These are phyloP conservation scores for Limulus polyphemus DNA, from an alignment of 2,888 invertebrate genomes.

Conservation along the genomic window DNA sequence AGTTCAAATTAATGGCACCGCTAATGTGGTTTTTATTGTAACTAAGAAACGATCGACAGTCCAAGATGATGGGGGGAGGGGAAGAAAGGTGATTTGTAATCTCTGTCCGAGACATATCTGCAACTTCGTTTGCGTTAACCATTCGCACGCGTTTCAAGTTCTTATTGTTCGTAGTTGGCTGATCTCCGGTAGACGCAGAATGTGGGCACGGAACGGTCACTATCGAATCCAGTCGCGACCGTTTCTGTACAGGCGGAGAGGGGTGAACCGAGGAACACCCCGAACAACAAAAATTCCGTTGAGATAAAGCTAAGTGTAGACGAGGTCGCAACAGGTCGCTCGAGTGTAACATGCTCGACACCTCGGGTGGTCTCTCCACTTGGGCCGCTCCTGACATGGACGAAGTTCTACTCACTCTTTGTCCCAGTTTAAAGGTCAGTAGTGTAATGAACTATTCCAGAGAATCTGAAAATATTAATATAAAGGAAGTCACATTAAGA, in stretches of 20 bases:
- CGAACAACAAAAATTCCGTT: neutral
- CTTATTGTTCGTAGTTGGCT: neutral
- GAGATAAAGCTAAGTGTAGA: neutral
- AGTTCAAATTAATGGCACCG: constrained; percentile 56
- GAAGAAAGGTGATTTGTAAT: constrained; percentile 17
- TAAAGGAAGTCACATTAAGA: too few relatives aligned
- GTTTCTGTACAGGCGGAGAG: constrained; percentile 1
- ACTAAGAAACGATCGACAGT: constrained; percentile 54
- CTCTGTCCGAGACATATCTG: constrained; percentile 10
- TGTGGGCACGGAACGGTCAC: neutral
- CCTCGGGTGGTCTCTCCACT: neutral
- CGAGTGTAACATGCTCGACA: constrained; percentile 1
- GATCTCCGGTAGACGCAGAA: neutral
- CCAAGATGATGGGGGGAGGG: constrained; percentile 42
- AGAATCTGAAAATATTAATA: too few relatives aligned
- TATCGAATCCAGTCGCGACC: neutral
- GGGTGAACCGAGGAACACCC: neutral
- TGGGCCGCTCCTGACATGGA: constrained; percentile 6
- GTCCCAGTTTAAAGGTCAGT: too few relatives aligned
- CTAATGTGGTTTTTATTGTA: constrained; percentile 55
- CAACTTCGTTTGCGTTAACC: neutral
- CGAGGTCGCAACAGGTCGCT: neutral
- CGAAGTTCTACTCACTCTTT: neutral
- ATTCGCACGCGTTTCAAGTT: neutral
- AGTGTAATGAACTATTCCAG: too few relatives aligned